Base-by-base conservation (phyloP, 2,797 vertebrate species). In the Thaleichthys pacificus region DNA sequence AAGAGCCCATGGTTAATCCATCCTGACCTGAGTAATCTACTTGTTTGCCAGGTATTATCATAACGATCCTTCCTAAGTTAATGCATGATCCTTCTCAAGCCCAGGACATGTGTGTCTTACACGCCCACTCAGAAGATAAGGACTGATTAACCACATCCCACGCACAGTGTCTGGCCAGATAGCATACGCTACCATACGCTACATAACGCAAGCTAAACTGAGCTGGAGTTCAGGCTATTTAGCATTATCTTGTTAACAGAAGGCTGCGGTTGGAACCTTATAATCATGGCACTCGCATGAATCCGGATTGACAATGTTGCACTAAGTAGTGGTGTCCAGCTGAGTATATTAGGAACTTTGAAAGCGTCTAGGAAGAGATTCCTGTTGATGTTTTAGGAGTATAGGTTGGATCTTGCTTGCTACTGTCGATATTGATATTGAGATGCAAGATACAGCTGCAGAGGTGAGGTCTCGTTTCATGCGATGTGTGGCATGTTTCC, bases 21-120 rank as follows among this genome's bases (percentile, higher is more conserved):
- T 5, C 28, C 54, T 83, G 87, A 88, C 88, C 78, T 67, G 78
- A 70, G 28, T 91, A 92, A 92, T 92, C 92, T 87, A 87, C 85
- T 91, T 89, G 91, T 91, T 91, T 86, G 85, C 63, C 77, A 86
- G 77, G 89, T 86, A 90, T 91, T 89, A 89, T 73, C 72, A 57
- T 62, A 80, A 73, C 32, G 70, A 89, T 89, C 85, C 76, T 66
- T 80, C 82, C 78, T 63, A 61, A 85, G 69, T 90, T 91, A 90
- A 90, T 86, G 56, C 66, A 67, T 77, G 82, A 80, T 73, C 80
- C 72, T 65, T 69, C n/a, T 35, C 73, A 12, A 19, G 73, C 68
- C 72, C 26, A 28, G 12, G 32, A 77, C 63, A 14, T 0, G n/a
- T 0, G n/a, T n/a, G 6, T 42, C 26, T 62, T 56, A 61, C 26